Evolutionary conservation across 2,797 vertebrate genomes (phyloP), one percentile per base, ranked within the genome.

Genomic region (Helicolenus hilgendorfi): DNA sequence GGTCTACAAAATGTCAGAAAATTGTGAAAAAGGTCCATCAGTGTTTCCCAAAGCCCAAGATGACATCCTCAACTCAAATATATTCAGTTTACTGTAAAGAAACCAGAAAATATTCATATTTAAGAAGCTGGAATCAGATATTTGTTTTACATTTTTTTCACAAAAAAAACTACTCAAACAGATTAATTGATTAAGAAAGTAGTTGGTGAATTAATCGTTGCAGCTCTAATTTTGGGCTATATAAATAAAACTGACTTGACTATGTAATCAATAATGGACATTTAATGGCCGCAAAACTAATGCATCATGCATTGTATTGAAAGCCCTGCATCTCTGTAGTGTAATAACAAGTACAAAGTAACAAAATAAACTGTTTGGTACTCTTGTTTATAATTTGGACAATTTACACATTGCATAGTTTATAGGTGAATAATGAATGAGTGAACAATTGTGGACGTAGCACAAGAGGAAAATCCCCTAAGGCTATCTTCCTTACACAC

Each of bases 161-260:
- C 18, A 18, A 45, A 45, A 27, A 31, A 45, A 45, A 45, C 41
- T 45, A 45, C 15, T 45, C 15, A 20, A 49, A 49, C 15, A 20
- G 45, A 49, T 49, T 20, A 36, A 36, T 11, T 36, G 35, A 49
- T 49, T 49, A 49, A 0, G 45, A 49, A 49, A 49, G 0, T 49
- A 49, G 45, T 20, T 49, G 18, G 0, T 0, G 18, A 45, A 49
- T 49, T 49, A 49, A 49, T 9, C 18, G 0, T 20, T 49, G 0
- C 18, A 49, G 45, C 7, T 49, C 0, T 49, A 49, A 20, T 60
- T 60, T 38, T 6, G 9, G 7, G 7, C 15, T 33, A n/a, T 26
- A 38, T 22, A n/a, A 62, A 78, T 36, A 31, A 41, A 70, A 68
- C 2, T 29, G 14, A 59, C 9, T 5, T 62, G 13, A 58, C 11